A percentile compares a stretch with the other conserved stretches of the same genome.
phyloP scores from a whole-genome alignment of 2,797 vertebrate species.

The Choloepus didactylus region DNA sequence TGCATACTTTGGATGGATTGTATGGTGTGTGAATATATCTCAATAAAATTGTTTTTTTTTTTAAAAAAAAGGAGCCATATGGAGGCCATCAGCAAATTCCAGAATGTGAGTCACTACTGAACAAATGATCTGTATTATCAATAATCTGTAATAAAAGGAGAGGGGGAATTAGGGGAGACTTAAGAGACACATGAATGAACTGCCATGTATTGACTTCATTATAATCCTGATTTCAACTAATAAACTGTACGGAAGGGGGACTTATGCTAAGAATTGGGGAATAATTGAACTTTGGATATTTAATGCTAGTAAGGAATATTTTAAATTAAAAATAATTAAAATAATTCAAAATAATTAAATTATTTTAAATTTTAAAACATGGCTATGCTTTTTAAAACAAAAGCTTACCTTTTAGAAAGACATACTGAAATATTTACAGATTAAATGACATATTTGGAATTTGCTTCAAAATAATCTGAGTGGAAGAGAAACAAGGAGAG shows the following conservation, averaged over 20 bases:
- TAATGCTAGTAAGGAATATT: not conserved
- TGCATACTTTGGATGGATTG: no score
- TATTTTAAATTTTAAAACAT: not conserved
- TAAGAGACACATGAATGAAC: not conserved
- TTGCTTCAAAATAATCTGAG: constrained; percentile 50
- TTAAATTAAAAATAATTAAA: not conserved
- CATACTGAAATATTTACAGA: constrained; percentile 2
- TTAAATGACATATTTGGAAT: not conserved
- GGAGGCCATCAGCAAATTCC: not conserved
- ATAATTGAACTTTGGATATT: not conserved
- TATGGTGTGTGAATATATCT: no score
- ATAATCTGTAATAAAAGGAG: not conserved
- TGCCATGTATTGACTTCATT: not conserved
- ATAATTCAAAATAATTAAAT: not conserved
- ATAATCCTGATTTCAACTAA: constrained; percentile 14
- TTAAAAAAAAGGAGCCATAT: not conserved
- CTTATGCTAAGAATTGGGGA: not conserved
- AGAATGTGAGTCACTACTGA: not conserved
- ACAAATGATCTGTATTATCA: not conserved
- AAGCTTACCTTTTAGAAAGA: constrained; percentile 24
- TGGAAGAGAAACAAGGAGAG: not conserved
- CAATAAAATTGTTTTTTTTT: not conserved
- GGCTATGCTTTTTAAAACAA: not conserved
- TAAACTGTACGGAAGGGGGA: not conserved
- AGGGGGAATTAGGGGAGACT: not conserved